Base-by-base conservation (phyloP, 2,113 vertebrate species). In the Engystomops pustulosus region DNA sequence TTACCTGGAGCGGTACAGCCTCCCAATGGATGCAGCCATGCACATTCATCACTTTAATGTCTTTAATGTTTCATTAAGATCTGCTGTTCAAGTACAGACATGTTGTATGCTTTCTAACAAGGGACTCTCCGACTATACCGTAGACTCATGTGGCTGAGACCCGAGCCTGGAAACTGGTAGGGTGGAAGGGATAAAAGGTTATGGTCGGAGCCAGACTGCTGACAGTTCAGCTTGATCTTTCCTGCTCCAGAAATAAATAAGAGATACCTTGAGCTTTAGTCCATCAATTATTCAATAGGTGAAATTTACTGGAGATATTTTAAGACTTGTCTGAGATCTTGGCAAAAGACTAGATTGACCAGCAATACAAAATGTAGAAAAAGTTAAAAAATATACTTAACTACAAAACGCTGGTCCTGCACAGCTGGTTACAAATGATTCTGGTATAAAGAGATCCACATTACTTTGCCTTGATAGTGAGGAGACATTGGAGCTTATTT, bases 21-120 rank as follows among this genome's bases (percentile, higher is more conserved):
- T 83, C 70, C 81, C 81, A 60, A 38, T 53, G 55, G 71, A 67
- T 12, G 18, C 71, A 15, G 6, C n/a, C 17, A 36, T 36, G 25
- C 15, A 44, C n/a, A 27, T 58, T 76, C 44, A 49, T 67, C 55
- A 65, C 45, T 75, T 83, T 76, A 83, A 47, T 47, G 53, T 41
- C 36, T 83, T 68, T 25, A 53, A 75, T 62, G 45, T 76, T 76
- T 76, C 41, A 83, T 65, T 49, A 65, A 62, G 25, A 76, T 62
- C 15, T 60, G 20, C 12, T 32, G 15, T 67, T 49, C 11, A n/a
- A 76, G 36, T 30, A 12, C 38, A 53, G 34, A 80, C 34, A 71
- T 18, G 55, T 23, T 23, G 20, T 18, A 38, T 9, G 38, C n/a
- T 49, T 20, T 72, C 30, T 45, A 74, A 6, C 68, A 74, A 23